phyloP scores from a whole-genome alignment of 2,113 vertebrate species.

The Triplophysa tibetana region DNA sequence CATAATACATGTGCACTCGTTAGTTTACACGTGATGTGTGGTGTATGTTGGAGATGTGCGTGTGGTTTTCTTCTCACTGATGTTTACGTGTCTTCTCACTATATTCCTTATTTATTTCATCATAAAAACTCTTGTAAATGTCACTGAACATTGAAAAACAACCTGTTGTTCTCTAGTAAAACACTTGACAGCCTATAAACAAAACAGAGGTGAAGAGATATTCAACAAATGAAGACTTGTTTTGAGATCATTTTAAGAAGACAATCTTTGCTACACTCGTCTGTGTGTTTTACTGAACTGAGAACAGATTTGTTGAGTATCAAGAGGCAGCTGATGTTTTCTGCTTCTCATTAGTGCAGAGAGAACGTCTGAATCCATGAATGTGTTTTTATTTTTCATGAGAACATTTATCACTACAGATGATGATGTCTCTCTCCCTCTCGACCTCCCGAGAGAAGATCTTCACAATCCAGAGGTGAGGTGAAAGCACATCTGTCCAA shows the following conservation, averaged over 20 bases:
- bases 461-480: constrained; percentile 53
- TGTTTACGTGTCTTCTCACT: too few species aligned
- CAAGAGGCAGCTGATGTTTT: constrained; percentile 32
- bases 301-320: constrained; percentile 56
- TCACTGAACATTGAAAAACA: too few species aligned
- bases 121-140: too few species aligned
- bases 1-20: too few species aligned
- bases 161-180: too few species aligned
- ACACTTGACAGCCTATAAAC: too few species aligned
- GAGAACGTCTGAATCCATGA: constrained; percentile 59
- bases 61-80: too few species aligned
- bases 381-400: constrained; percentile 58
- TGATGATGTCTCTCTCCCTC: constrained; percentile 63
- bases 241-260: neutral
- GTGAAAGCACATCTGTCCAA: constrained; percentile 74
- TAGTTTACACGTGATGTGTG: too few species aligned
- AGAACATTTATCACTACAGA: constrained; percentile 66
- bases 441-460: constrained; percentile 54
- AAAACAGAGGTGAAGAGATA: too few species aligned
- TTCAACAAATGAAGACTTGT: too few species aligned
- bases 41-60: too few species aligned
- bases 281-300: constrained; percentile 36
- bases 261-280: neutral
- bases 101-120: too few species aligned
- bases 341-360: constrained; percentile 69